Conservation (phyloP, 2,113 vertebrate species). For the Synchiropus splendidus region DNA sequence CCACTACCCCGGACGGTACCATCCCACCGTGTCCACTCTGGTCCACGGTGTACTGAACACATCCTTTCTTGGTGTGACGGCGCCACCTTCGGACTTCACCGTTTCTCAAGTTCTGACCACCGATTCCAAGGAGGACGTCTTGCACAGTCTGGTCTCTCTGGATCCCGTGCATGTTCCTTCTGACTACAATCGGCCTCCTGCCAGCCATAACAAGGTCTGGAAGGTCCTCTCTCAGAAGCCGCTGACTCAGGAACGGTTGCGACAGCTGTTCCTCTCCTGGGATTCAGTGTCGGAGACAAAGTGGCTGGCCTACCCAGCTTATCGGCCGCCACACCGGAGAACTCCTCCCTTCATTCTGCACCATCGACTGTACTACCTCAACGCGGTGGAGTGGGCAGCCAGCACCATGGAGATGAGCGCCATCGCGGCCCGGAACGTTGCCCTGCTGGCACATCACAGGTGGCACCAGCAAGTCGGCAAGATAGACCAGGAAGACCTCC, state of each 20-base stretch:
- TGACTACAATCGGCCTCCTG: constrained; percentile 23
- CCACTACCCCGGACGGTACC: constrained; percentile 65
- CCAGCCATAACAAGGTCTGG: constrained; percentile 65
- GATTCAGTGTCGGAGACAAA: constrained; percentile 61
- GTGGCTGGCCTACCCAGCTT: constrained; percentile 81
- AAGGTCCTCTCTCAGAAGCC: constrained; percentile 74
- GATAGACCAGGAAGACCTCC: constrained; percentile 81
- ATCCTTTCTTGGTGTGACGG: constrained; percentile 67
- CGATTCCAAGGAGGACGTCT: constrained; percentile 59
- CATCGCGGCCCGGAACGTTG: constrained; percentile 78
- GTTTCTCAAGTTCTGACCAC: constrained; percentile 68
- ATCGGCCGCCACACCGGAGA: constrained; percentile 61
- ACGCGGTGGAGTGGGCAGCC: constrained; percentile 75
- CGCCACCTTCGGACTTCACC: constrained; percentile 49
- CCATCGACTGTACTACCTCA: constrained; percentile 80
- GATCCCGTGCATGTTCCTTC: constrained; percentile 52
- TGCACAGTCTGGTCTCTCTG: constrained; percentile 68
- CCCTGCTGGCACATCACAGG: constrained; percentile 79
- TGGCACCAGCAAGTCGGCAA: constrained; percentile 67
- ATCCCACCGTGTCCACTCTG: constrained; percentile 73
- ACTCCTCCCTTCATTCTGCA: constrained; percentile 80
- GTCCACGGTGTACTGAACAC: constrained; percentile 77
- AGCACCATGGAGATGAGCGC: constrained; percentile 90
- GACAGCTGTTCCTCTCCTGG: constrained; percentile 72
- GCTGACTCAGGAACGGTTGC: constrained; percentile 70